Percentiles rank a stretch among this genome's conserved stretches.
Conservation (phyloP, 2,113 vertebrate genomes). For the Aleadryas rufinucha region DNA sequence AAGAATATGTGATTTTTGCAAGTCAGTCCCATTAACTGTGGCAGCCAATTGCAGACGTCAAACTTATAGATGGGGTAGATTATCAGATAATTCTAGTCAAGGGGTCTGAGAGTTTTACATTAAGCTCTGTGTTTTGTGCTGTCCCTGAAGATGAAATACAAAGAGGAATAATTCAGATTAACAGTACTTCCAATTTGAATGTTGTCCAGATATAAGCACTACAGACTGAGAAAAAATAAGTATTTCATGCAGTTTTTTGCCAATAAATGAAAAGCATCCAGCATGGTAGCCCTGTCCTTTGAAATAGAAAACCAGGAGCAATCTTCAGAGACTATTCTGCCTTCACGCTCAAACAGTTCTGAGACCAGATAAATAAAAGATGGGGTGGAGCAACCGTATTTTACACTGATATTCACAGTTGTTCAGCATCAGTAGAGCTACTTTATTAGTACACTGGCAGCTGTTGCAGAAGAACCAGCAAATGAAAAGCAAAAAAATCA, state of each 20-base stretch:
- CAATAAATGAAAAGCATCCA: neutral
- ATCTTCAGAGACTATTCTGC: slow-evolving; percentile 5
- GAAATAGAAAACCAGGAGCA: neutral
- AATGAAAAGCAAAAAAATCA: slow-evolving; percentile 2
- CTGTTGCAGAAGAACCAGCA: neutral
- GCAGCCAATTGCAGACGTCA: rapidly evolving
- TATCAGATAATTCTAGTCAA: neutral
- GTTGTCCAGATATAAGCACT: neutral
- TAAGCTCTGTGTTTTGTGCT: neutral
- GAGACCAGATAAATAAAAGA: slow-evolving; percentile 31
- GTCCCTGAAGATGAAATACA: neutral
- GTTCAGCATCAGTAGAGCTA: slow-evolving; percentile 11
- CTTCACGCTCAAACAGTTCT: neutral
- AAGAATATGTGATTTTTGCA: neutral
- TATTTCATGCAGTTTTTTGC: neutral
- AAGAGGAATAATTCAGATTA: neutral
- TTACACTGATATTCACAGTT: slow-evolving; percentile 6
- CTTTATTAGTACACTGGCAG: neutral
- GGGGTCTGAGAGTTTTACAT: neutral
- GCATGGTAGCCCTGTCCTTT: neutral
- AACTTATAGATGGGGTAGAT: neutral
- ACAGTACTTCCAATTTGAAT: neutral
- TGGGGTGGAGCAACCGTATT: slow-evolving; percentile 1
- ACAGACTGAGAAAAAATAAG: neutral
- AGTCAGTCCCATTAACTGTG: neutral